Evolutionary conservation across 2,888 invertebrate species (phyloP), one percentile per base, ranked within the genome.

Genomic region (Cyaniris semiargus): DNA sequence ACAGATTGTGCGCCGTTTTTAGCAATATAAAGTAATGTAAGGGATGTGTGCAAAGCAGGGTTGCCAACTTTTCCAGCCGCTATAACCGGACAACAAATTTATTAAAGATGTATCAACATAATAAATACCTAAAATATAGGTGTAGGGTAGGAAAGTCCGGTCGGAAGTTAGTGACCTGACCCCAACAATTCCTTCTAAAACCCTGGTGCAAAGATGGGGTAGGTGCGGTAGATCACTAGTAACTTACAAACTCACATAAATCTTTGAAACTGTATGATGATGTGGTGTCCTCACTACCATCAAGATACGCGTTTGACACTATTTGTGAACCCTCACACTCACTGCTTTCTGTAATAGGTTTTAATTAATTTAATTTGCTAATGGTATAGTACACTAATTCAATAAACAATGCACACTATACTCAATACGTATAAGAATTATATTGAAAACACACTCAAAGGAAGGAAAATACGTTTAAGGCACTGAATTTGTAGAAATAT

Each of bases 291-390:
- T 93, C 91, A 80, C 94, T 94, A n/a, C 94, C 89, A 82, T 95
- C 95, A 82, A 95, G 86, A 82, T 94, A 91, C 15, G 94, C 90
- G 83, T 95, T 95, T 75, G 95, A 88, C n/a, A 94, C 94, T 82
- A 95, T 88, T 81, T 95, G 95, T 76, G 94, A 90, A 80, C 94
- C 95, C 66, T 94, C 94, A 81, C 82, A 81, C 78, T 91, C 89
- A 79, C 83, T 83, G 82, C 89, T 89, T 76, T 88, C 94, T 93
- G 89, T 82, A 93, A 91, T 84, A 79, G 76, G 74, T 77, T 79
- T 79, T 83, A 84, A 84, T 79, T 83, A 84, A 84, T 83, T 83
- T 38, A 83, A 84, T 83, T 84, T 83, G 56, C 79, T 78, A 71
- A 75, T 44, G 77, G 75, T 74, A n/a, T n/a, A 66, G 70, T 76